Conservation (phyloP, 2,888 invertebrate genomes). For the Andrena haemorrhoa region DNA sequence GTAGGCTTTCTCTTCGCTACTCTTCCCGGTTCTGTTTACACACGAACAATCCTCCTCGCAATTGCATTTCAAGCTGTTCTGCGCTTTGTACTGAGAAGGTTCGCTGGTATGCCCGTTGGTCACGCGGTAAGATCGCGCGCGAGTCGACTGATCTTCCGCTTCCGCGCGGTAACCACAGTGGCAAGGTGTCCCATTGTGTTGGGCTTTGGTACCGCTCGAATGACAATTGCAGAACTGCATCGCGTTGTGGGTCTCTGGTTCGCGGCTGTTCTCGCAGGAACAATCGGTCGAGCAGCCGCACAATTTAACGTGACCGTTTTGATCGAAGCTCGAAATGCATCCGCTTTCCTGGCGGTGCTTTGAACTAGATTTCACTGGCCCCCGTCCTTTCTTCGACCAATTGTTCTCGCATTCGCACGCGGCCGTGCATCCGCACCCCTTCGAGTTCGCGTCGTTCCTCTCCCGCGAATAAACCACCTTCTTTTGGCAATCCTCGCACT, state of each 20-base stretch:
- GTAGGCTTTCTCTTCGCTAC: conserved; percentile 43
- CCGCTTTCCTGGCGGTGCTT: conserved; percentile 38
- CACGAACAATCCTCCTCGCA: conserved; percentile 73
- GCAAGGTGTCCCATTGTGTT: conserved; percentile 33
- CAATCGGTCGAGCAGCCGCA: conserved; percentile 68
- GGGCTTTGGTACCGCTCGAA: conserved; percentile 31
- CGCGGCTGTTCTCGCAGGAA: conserved; percentile 61
- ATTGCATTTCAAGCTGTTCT: conserved; percentile 65
- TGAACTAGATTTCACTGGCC: conserved; percentile 18
- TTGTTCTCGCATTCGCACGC: conserved; percentile 45
- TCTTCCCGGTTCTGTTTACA: conserved; percentile 54
- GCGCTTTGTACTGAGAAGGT: conserved; percentile 64
- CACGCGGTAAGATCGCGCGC: conserved; percentile 41
- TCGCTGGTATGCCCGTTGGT: conserved; percentile 34
- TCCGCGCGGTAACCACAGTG: conserved; percentile 42
- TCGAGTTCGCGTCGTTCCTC: conserved; percentile 10
- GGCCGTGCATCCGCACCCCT: conserved; percentile 26
- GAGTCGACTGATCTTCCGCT: conserved; percentile 37
- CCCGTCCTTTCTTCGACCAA: conserved; percentile 18
- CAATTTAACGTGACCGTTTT: conserved; percentile 40
- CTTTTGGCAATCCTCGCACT: conserved; percentile 58
- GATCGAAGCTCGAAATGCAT: conserved; percentile 28
- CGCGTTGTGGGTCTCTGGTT: conserved; percentile 21
- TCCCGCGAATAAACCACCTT: conserved; percentile 23
- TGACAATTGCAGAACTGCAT: conserved; percentile 34